Evolutionary conservation across 1,140 invertebrate species (phyloP).

Genomic region (Pantala flavescens): DNA sequence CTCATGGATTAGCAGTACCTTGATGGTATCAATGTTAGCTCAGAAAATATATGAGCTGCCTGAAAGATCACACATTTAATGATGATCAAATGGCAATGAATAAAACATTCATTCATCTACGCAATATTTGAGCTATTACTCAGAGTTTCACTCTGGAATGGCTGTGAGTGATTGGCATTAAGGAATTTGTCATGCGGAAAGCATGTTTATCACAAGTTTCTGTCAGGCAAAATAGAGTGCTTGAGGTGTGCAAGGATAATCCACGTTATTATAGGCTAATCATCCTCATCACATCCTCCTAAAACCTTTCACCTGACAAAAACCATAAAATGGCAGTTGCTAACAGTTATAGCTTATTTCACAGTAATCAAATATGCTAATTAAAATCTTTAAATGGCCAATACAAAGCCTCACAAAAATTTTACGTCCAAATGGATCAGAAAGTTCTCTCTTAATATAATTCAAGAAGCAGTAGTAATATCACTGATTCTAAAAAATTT

Average conservation of each 20-base stretch:
- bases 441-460: not conserved
- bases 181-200: constrained; percentile 1
- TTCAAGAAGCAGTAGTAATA: not conserved
- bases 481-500: not conserved
- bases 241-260: not conserved
- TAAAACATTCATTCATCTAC: not conserved
- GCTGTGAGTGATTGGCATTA: not conserved
- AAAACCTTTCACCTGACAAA: not conserved
- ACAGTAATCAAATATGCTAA: not conserved
- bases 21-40: not conserved
- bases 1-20: not conserved
- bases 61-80: not conserved
- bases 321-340: constrained; percentile 6
- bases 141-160: not conserved
- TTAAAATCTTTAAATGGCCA: not conserved
- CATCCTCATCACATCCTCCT: too few relatives aligned
- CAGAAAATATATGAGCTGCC: not conserved
- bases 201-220: not conserved
- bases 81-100: not conserved
- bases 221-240: not conserved
- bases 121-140: not conserved
- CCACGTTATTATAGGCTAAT: too few relatives aligned
- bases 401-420: not conserved
- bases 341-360: not conserved
- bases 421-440: not conserved